Base-by-base conservation (phyloP, 2,113 vertebrate species). In the Calyptommatus sinebrachiatus region DNA sequence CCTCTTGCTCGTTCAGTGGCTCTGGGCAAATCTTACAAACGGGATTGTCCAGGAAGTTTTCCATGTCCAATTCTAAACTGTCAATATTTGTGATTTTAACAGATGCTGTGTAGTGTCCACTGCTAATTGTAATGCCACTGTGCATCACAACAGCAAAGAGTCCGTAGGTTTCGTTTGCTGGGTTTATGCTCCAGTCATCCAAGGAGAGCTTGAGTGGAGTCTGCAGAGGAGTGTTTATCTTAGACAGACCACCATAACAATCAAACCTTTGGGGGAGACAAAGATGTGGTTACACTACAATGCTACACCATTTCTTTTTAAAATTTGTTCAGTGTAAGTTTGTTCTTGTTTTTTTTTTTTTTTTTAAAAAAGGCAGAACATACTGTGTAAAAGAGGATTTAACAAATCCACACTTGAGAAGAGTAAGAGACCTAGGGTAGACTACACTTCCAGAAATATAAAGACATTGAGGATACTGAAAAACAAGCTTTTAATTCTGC, bases 71-170 rank as follows among this genome's bases (percentile, higher is more conserved):
- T 83, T 95, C 88, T 24, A 96, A 90, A 86, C 94, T 94, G 2
- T 76, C 84, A 26, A 99, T 93, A 70, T 96, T 94, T 1, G 94
- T 95, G 82, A 99, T 93, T 91, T 96, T 97, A 83, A 99, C 93
- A 31, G 96, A 99, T 71, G 98, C 96, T 4, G 98, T 99, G 91
- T 99, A 99, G 88, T 99, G 98, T 35, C 98, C 98, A 21, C 98
- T 99, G 94, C 97, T 98, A 85, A 99, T 99, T 10, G 98, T 99
- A 81, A 99, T 94, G 57, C 98, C 98, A 14, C 97, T 99, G 90
- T 99, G 98, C 98, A 99, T 99, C 41, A 99, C 97, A 81, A 99
- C 97, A 0, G 97, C 98, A 63, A 99, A 99, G 9, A 99, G 91
- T 77, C 96, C 94, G 26, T 99, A 99, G 86, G 89, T 94, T 85